Conservation (phyloP, 2,888 invertebrate species). For the Loripinus fragilis region DNA sequence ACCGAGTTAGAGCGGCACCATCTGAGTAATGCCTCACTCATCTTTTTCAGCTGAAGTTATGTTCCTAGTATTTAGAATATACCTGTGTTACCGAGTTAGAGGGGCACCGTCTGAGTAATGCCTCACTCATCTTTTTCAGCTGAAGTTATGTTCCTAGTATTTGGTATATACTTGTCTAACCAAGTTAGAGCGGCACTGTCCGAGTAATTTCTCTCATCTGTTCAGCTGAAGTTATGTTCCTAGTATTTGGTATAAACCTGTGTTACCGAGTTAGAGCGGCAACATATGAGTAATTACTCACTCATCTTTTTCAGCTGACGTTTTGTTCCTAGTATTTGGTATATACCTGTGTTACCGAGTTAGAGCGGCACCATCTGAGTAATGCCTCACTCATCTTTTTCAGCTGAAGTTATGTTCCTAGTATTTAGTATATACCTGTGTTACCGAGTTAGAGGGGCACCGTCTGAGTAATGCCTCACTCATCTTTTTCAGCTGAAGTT, state of each 20-base stretch:
- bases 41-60: constrained; percentile 79
- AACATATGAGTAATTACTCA: constrained; percentile 84
- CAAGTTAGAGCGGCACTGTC: too few relatives aligned
- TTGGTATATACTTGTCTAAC: too few relatives aligned
- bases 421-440: constrained; percentile 93
- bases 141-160: constrained; percentile 83
- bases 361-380: too few relatives aligned
- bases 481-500: constrained; percentile 78
- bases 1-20: too few relatives aligned
- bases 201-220: too few relatives aligned
- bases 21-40: too few relatives aligned
- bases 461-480: constrained; percentile 82
- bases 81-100: constrained; percentile 93
- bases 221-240: constrained; percentile 81
- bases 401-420: constrained; percentile 81
- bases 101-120: constrained; percentile 88
- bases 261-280: constrained; percentile 95
- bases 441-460: constrained; percentile 93
- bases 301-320: constrained; percentile 76
- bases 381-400: constrained; percentile 37
- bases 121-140: constrained; percentile 69
- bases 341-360: too few relatives aligned
- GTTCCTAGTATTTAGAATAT: constrained; percentile 88
- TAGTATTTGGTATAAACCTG: constrained; percentile 91
- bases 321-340: constrained; percentile 87